Conservation (phyloP, 2,797 vertebrate species). For the Sebastiscus tertius region DNA sequence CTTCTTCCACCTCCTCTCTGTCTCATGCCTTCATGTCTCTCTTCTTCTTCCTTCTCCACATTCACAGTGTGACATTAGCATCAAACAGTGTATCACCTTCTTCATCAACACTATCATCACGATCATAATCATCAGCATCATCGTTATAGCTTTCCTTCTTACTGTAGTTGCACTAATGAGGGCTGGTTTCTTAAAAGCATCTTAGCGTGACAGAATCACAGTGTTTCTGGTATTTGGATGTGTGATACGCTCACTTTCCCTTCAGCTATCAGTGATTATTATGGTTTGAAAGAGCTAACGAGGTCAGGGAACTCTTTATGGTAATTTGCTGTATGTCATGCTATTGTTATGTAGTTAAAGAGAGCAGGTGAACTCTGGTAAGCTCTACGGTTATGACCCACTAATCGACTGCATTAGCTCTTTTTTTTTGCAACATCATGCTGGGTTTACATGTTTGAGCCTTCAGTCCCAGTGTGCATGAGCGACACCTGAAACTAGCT, state of each 20-base stretch:
- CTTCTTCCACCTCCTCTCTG: not conserved
- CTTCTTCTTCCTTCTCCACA: not conserved
- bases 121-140: constrained; percentile 59
- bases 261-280: not conserved
- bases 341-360: constrained; percentile 16
- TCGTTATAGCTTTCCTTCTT: constrained; percentile 37
- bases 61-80: constrained; percentile 47
- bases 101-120: constrained; percentile 58
- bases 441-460: constrained; percentile 13
- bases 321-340: not conserved
- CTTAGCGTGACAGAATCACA: constrained; percentile 23
- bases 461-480: constrained; percentile 10
- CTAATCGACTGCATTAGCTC: not conserved
- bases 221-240: constrained; percentile 22
- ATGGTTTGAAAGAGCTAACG: constrained; percentile 1
- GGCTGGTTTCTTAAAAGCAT: constrained; percentile 72
- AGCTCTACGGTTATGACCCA: constrained; percentile 1
- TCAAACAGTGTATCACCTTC: constrained; percentile 71
- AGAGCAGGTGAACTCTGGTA: constrained; percentile 4
- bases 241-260: not conserved
- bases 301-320: not conserved
- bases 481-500: constrained; percentile 11
- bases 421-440: not conserved
- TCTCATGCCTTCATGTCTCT: constrained; percentile 30
- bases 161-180: constrained; percentile 63